A percentile compares a stretch with the other conserved stretches of the same genome.
These are phyloP conservation scores for Nettapus auritus DNA, from an alignment of 2,113 vertebrate species.

Conservation along the genomic window DNA sequence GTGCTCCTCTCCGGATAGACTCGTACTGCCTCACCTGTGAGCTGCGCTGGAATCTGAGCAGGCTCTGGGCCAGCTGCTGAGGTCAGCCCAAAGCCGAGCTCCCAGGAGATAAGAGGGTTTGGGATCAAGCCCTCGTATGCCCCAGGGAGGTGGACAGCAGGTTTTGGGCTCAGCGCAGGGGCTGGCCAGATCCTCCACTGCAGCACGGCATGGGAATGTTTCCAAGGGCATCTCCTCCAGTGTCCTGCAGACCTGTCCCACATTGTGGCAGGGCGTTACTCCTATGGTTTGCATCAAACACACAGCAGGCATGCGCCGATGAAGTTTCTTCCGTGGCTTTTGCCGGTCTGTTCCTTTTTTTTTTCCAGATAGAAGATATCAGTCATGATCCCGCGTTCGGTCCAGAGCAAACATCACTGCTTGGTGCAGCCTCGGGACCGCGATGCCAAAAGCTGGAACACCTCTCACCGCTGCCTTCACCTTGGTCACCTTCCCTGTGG, in stretches of 20 bases:
- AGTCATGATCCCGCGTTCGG: neutral
- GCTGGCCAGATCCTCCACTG: neutral
- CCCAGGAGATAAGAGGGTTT: neutral
- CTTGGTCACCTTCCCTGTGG: slow-evolving; percentile 70
- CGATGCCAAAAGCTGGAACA: slow-evolving; percentile 75
- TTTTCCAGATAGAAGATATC: slow-evolving; percentile 15
- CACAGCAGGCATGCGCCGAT: neutral
- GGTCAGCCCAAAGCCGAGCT: neutral
- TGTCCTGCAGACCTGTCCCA: neutral
- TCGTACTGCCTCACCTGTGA: neutral
- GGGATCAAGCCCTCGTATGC: neutral
- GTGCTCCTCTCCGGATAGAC: neutral
- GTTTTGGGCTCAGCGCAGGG: neutral
- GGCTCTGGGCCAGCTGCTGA: neutral
- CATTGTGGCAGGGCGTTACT: neutral
- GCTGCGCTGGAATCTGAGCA: neutral
- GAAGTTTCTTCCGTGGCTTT: slow-evolving; percentile 24
- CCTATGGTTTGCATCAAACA: slow-evolving; percentile 13
- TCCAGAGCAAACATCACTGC: neutral
- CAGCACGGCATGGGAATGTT: neutral
- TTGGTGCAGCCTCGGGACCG: neutral
- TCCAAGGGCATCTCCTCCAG: neutral
- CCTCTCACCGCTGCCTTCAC: slow-evolving; percentile 58
- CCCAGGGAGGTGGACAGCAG: neutral
- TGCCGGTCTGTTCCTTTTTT: neutral